These are phyloP conservation scores for Stenopsyche tienmushanensis DNA, from an alignment of 1,140 invertebrate species.

Conservation along the genomic window DNA sequence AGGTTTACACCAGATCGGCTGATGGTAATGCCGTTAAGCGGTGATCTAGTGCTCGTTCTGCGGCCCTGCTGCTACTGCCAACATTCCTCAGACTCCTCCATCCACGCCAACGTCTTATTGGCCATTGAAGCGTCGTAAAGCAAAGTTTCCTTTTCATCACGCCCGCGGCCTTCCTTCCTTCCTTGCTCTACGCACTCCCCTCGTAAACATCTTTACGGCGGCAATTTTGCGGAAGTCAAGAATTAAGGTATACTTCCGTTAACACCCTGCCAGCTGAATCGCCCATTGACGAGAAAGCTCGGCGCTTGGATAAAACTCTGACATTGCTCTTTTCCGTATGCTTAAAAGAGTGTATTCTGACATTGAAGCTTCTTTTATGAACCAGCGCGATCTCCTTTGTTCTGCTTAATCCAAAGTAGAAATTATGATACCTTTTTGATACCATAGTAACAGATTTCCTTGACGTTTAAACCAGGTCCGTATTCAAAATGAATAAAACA, in stretches of 20 bases:
- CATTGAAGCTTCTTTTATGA: too few species aligned
- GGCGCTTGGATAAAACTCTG: too few species aligned
- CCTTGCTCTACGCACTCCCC: conserved; percentile 15
- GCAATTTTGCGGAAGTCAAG: conserved; percentile 15
- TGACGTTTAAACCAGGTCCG: too few species aligned
- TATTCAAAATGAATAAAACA: too few species aligned
- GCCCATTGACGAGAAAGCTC: too few species aligned
- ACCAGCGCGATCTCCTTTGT: too few species aligned
- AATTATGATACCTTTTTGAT: too few species aligned
- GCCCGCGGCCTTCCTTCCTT: not conserved
- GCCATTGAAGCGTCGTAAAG: conserved; percentile 30
- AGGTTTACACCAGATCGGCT: conserved; percentile 12
- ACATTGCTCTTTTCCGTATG: too few species aligned
- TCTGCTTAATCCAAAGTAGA: too few species aligned
- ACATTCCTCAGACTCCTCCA: not conserved
- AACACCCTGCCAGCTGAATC: too few species aligned
- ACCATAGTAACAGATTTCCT: too few species aligned
- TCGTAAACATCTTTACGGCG: conserved; percentile 32
- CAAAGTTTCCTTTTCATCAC: conserved; percentile 30
- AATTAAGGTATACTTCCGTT: conserved; percentile 28
- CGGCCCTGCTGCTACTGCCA: conserved; percentile 13
- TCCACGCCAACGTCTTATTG: conserved; percentile 18
- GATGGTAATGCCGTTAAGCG: conserved; percentile 36
- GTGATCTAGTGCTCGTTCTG: conserved; percentile 33
- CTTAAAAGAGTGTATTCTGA: too few species aligned